Evolutionary conservation across 2,113 vertebrate species (phyloP), one percentile per base, ranked within the genome.

Genomic region (Vulpes lagopus): DNA sequence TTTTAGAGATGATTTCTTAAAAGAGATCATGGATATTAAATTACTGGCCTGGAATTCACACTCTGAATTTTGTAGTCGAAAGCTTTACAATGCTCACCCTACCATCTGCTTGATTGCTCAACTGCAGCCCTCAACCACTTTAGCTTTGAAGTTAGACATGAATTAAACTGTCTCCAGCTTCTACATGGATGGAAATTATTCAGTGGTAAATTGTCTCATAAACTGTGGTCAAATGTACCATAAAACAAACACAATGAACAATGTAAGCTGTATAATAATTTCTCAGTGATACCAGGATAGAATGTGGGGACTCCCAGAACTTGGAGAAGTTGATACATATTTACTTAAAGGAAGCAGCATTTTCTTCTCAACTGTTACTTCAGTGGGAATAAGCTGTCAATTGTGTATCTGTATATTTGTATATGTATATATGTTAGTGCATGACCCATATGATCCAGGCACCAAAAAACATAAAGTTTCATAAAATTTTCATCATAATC

Each of bases 1-100:
- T 81, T 96, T 96, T 49, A 83, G 16, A 78, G 25, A 87, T 93
- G 51, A 74, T 65, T 87, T 93, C 51, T 89, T 89, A 89, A 98
- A 90, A 86, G 53, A 49, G n/a, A 67, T 89, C 62, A 83, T 23
- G 83, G 91, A 38, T 69, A 9, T 83, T 74, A 57, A 97, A 87
- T 79, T 32, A 43, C 43, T 82, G 55, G 23, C 51, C 73, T 94
- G 89, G 62, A 93, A 89, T 91, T 84, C 12, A 2, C 19, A 81
- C 73, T 94, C 35, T 73, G 23, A 27, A 55, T 93, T 95, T 83
- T 76, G 27, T 30, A 93, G 20, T 81, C 30, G 69, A 87, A 86
- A 59, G 12, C 55, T 94, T 92, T 87, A 49, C 15, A 93, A 0
- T 43, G 57, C 53, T 94, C 27, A 76, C 35, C 23, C 35, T 84